These are phyloP conservation scores for Tetheella fluctuosa DNA, from an alignment of 2,888 invertebrate genomes.

Conservation along the genomic window DNA sequence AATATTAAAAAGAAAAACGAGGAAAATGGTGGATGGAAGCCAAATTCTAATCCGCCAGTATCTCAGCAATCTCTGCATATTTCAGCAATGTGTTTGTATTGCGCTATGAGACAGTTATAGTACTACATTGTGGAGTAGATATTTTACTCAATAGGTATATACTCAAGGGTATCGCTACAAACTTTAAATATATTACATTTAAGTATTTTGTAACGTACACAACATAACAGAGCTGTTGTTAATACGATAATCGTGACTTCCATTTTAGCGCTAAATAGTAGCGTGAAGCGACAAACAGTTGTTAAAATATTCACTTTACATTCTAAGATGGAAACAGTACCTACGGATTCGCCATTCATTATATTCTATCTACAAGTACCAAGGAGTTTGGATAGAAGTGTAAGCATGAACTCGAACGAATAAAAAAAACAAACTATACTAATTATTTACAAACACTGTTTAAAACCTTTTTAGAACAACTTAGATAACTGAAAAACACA, in stretches of 20 bases:
- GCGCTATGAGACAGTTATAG: not conserved
- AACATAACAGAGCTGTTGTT: not conserved
- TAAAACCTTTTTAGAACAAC: too few species aligned
- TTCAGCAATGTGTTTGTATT: too few species aligned
- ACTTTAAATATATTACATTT: too few species aligned
- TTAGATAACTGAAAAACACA: too few species aligned
- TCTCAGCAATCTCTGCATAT: too few species aligned
- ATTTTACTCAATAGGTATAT: not conserved
- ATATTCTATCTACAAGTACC: not conserved
- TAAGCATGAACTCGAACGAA: too few species aligned
- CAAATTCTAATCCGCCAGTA: too few species aligned
- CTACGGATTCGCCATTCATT: not conserved
- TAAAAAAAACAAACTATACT: too few species aligned
- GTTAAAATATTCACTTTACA: not conserved
- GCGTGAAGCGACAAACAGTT: not conserved
- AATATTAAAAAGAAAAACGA: too few species aligned
- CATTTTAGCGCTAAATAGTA: slow-evolving; percentile 4
- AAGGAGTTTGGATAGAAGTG: too few species aligned
- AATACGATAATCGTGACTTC: slow-evolving; percentile 7
- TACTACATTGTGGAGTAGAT: not conserved
- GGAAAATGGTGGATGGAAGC: too few species aligned
- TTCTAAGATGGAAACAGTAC: not conserved
- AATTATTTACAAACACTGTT: too few species aligned
- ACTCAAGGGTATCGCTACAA: not conserved
- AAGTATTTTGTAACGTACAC: not conserved